Evolutionary conservation across 2,113 vertebrate species (phyloP).

Genomic region (Festucalex cinctus): DNA sequence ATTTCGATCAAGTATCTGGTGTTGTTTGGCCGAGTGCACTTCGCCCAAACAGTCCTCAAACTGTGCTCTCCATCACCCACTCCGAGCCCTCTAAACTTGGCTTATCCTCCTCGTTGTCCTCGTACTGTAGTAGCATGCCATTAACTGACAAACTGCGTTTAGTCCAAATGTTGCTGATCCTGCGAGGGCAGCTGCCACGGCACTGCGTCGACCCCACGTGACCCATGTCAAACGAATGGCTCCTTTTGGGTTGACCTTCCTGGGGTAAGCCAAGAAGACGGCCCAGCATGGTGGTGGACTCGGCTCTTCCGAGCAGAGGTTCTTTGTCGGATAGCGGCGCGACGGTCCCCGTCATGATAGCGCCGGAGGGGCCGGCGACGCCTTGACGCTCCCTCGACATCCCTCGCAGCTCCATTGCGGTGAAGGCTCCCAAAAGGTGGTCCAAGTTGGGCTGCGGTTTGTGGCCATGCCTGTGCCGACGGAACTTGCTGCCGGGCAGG

Average conservation of each 20-base stretch:
- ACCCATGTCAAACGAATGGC: constrained; percentile 97
- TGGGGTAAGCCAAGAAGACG: constrained; percentile 86
- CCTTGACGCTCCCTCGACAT: constrained; percentile 74
- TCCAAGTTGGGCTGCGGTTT: constrained; percentile 87
- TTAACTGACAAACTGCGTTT: constrained; percentile 97
- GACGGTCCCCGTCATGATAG: constrained; percentile 64
- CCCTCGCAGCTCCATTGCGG: constrained; percentile 88
- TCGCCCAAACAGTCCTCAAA: constrained; percentile 60
- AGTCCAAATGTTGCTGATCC: constrained; percentile 96
- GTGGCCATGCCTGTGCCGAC: constrained; percentile 60
- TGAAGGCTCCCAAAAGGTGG: constrained; percentile 92
- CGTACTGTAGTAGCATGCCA: constrained; percentile 91
- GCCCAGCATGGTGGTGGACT: constrained; percentile 71
- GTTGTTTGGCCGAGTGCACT: constrained; percentile 71
- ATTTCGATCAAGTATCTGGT: constrained; percentile 67
- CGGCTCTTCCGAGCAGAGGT: constrained; percentile 84
- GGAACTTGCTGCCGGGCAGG: constrained; percentile 84
- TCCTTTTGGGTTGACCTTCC: constrained; percentile 90
- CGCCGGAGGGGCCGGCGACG: constrained; percentile 30
- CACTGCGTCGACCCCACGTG: constrained; percentile 80
- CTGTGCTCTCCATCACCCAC: constrained; percentile 99
- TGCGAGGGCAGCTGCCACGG: constrained; percentile 84
- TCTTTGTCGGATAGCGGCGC: constrained; percentile 84
- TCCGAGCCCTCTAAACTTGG: constrained; percentile 84
- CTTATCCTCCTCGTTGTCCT: constrained; percentile 85